These are phyloP conservation scores for Agriopis leucophaearia DNA, from an alignment of 2,888 invertebrate genomes.

Conservation along the genomic window DNA sequence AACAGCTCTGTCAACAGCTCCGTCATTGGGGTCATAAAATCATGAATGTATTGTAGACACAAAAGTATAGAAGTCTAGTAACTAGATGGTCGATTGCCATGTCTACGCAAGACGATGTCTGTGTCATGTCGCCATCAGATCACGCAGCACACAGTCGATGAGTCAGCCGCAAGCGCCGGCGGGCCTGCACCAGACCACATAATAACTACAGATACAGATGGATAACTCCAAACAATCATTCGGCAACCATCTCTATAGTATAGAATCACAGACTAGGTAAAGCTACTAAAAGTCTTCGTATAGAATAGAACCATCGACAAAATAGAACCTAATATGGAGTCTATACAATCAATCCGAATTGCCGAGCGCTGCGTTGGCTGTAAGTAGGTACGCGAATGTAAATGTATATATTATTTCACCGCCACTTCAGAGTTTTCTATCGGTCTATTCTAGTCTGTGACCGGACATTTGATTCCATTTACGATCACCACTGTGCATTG, in stretches of 20 bases:
- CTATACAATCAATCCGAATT: too few relatives aligned
- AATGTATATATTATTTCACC: background rate
- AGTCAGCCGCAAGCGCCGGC: slow-evolving; percentile 59
- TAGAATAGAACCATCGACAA: too few relatives aligned
- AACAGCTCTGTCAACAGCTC: slow-evolving; percentile 3
- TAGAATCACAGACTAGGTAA: background rate
- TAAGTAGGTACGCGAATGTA: background rate
- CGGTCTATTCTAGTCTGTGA: slow-evolving; percentile 16
- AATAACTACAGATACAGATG: slow-evolving; percentile 1
- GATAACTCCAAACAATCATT: background rate
- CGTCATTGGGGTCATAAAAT: slow-evolving; percentile 18
- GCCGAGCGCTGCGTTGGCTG: too few relatives aligned
- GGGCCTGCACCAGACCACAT: slow-evolving; percentile 40
- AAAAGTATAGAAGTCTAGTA: background rate
- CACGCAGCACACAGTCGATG: slow-evolving; percentile 64
- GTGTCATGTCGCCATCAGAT: slow-evolving; percentile 59
- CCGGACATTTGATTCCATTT: slow-evolving; percentile 65
- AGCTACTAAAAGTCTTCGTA: too few relatives aligned
- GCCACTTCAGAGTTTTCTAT: background rate
- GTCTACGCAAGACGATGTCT: slow-evolving; percentile 56
- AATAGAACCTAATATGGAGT: too few relatives aligned
- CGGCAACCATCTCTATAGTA: background rate
- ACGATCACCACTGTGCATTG: slow-evolving; percentile 58
- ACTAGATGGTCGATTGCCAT: slow-evolving; percentile 26
- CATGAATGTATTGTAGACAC: background rate